phyloP scores from a whole-genome alignment of 1,140 invertebrate species.

The Caerostris extrusa region DNA sequence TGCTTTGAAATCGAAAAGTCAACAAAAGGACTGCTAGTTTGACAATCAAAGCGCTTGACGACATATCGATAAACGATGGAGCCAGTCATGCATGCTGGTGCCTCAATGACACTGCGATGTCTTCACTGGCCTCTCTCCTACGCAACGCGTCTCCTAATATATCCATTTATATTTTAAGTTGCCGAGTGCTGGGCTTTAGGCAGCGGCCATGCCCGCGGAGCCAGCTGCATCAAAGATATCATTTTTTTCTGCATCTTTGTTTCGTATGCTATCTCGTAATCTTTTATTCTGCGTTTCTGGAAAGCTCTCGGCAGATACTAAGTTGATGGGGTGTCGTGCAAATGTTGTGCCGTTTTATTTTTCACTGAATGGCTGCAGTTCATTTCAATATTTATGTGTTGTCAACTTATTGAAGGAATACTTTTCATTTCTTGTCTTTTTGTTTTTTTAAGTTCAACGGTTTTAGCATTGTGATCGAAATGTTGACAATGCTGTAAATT shows the following conservation, averaged over 20 bases:
- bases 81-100: not conserved
- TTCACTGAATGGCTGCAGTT: not conserved
- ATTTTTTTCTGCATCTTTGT: too few species aligned
- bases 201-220: slow-evolving; percentile 10
- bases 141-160: not conserved
- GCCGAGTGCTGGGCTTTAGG: not conserved
- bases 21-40: not conserved
- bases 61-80: slow-evolving; percentile 33
- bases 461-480: not conserved
- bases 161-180: not conserved
- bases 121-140: not conserved
- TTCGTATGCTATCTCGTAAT: not conserved
- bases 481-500: not conserved
- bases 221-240: slow-evolving; percentile 27
- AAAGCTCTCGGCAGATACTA: not conserved
- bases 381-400: not conserved
- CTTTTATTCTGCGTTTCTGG: slow-evolving; percentile 29
- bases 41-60: slow-evolving; percentile 15
- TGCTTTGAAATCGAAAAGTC: not conserved
- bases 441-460: not conserved
- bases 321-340: not conserved
- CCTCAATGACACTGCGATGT: not conserved
- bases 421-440: not conserved
- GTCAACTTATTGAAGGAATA: not conserved
- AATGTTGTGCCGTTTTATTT: not conserved